A percentile compares a stretch with the other conserved stretches of the same genome.
phyloP scores from a whole-genome alignment of 1,140 invertebrate genomes.

The Drosophila setifemur region DNA sequence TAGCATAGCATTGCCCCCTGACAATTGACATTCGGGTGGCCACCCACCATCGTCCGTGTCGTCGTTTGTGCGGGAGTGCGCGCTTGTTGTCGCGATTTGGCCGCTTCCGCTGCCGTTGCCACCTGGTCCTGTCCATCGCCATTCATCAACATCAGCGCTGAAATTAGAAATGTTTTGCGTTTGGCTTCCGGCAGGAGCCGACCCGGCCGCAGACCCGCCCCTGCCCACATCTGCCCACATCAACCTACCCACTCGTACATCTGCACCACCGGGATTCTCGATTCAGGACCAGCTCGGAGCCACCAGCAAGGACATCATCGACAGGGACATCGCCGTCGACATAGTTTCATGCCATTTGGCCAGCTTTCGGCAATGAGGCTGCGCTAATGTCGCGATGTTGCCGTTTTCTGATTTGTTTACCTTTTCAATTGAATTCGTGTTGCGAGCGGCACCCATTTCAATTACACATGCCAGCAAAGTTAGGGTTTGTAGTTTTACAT shows the following conservation, averaged over 20 bases:
- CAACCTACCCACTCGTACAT: not conserved
- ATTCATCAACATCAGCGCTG: conserved; percentile 66
- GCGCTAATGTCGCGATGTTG: conserved; percentile 64
- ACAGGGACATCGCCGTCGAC: conserved; percentile 33
- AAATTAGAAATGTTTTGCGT: conserved; percentile 71
- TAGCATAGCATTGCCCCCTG: conserved; percentile 14
- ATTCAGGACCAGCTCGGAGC: not conserved
- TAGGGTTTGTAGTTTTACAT: not conserved
- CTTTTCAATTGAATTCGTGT: conserved; percentile 68
- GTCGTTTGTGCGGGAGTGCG: conserved; percentile 46
- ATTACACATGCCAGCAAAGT: conserved; percentile 48
- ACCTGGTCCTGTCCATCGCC: conserved; percentile 60
- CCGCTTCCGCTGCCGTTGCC: conserved; percentile 56
- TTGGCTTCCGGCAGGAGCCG: conserved; percentile 40
- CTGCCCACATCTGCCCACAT: too few relatives aligned
- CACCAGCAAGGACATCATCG: conserved; percentile 21
- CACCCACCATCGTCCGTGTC: conserved; percentile 40
- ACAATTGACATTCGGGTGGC: conserved; percentile 58
- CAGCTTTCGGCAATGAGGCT: conserved; percentile 35
- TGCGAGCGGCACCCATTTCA: conserved; percentile 33
- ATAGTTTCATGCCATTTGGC: conserved; percentile 58
- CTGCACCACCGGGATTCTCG: not conserved
- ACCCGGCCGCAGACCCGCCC: conserved; percentile 12
- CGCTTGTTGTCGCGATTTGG: conserved; percentile 66
- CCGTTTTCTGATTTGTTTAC: conserved; percentile 69